These are phyloP conservation scores for Rhagologus leucostigma DNA, from an alignment of 2,113 vertebrate genomes.

Conservation along the genomic window DNA sequence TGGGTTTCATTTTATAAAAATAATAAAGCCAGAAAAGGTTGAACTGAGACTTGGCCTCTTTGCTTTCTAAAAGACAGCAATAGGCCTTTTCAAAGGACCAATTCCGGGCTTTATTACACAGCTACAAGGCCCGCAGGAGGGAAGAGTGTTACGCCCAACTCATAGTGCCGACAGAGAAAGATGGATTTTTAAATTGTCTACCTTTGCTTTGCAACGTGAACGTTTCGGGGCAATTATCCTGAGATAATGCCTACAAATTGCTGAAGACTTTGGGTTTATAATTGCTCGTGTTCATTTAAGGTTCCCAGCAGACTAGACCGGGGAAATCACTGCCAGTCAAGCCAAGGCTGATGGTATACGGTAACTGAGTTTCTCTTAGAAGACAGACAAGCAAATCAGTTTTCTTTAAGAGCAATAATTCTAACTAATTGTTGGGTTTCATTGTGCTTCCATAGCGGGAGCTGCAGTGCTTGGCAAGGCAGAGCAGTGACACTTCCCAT, in stretches of 20 bases:
- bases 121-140: slow-evolving; percentile 60
- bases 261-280: slow-evolving; percentile 77
- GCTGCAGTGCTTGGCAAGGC: neutral
- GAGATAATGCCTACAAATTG: slow-evolving; percentile 84
- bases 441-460: slow-evolving; percentile 47
- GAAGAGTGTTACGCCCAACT: slow-evolving; percentile 59
- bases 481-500: neutral
- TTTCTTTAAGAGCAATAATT: slow-evolving; percentile 68
- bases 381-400: slow-evolving; percentile 68
- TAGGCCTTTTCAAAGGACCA: slow-evolving; percentile 58
- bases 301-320: slow-evolving; percentile 77
- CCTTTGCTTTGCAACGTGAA: slow-evolving; percentile 77
- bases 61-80: slow-evolving; percentile 50
- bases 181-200: slow-evolving; percentile 84
- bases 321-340: slow-evolving; percentile 79
- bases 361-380: slow-evolving; percentile 71
- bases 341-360: slow-evolving; percentile 66
- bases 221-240: slow-evolving; percentile 81
- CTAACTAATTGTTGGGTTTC: slow-evolving; percentile 66
- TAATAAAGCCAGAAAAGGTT: slow-evolving; percentile 46
- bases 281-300: slow-evolving; percentile 79
- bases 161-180: slow-evolving; percentile 65
- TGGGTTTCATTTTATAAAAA: slow-evolving; percentile 40
- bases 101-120: slow-evolving; percentile 56
- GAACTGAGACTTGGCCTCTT: slow-evolving; percentile 55